These are phyloP conservation scores for Ptychoptera albimana DNA, from an alignment of 2,888 invertebrate species.

Conservation along the genomic window DNA sequence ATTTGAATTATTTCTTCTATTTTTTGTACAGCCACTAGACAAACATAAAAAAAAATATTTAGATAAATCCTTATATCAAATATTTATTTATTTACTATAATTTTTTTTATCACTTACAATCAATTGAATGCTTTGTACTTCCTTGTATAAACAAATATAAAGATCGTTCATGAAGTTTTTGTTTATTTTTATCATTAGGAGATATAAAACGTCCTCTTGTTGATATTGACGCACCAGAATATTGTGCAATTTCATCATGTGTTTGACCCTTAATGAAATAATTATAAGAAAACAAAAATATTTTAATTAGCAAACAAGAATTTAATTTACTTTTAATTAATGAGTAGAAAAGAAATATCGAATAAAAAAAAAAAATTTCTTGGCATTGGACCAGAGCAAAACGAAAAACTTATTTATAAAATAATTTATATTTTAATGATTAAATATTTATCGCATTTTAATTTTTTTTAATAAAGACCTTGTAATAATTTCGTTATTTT, in stretches of 20 bases:
- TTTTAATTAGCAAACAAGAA: too few species aligned
- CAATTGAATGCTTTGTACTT: slow-evolving; percentile 17
- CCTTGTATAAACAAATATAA: slow-evolving; percentile 33
- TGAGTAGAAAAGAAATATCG: too few species aligned
- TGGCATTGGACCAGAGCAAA: not conserved
- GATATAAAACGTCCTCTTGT: slow-evolving; percentile 33
- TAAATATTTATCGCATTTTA: not conserved
- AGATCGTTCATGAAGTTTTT: slow-evolving; percentile 27
- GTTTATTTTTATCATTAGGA: slow-evolving; percentile 17
- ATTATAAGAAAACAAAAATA: not conserved
- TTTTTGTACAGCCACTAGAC: slow-evolving; percentile 20
- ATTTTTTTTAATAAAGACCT: not conserved
- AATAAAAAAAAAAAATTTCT: too few species aligned
- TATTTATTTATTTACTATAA: not conserved
- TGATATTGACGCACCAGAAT: slow-evolving; percentile 31
- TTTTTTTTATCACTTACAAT: slow-evolving; percentile 15
- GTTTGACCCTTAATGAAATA: slow-evolving; percentile 23
- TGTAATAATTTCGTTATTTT: not conserved
- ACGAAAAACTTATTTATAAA: not conserved
- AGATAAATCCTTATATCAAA: not conserved
- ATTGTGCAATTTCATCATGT: slow-evolving; percentile 34
- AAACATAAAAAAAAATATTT: slow-evolving; percentile 6
- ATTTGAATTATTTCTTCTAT: slow-evolving; percentile 17
- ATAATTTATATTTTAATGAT: not conserved
- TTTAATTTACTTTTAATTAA: too few species aligned